Evolutionary conservation across 2,888 invertebrate species (phyloP).

Genomic region (Nowickia ferox): DNA sequence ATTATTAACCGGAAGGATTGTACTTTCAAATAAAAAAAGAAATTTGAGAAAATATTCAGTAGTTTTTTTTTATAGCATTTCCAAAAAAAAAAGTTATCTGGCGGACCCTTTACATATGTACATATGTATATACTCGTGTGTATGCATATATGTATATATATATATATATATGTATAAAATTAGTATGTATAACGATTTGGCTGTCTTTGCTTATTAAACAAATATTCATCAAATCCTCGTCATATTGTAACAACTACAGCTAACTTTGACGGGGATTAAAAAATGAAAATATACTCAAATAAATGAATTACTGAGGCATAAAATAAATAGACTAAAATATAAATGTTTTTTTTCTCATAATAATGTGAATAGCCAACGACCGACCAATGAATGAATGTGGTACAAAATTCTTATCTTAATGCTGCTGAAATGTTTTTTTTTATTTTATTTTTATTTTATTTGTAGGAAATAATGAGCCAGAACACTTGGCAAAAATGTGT

Average conservation of each 20-base stretch:
- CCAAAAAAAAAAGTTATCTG: too few species aligned
- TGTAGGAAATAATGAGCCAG: neutral
- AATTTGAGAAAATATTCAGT: too few species aligned
- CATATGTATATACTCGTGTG: too few species aligned
- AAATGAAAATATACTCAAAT: neutral
- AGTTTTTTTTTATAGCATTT: too few species aligned
- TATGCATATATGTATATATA: neutral
- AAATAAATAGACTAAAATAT: neutral
- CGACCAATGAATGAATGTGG: neutral
- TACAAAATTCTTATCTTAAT: slow-evolving; percentile 3
- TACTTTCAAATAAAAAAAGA: too few species aligned
- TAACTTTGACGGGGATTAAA: slow-evolving; percentile 4
- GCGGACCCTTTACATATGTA: too few species aligned
- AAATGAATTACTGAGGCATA: neutral
- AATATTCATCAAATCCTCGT: neutral
- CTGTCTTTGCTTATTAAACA: slow-evolving; percentile 5
- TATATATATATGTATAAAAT: too few species aligned
- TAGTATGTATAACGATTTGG: neutral
- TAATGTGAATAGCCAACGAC: neutral
- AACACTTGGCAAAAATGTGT: neutral
- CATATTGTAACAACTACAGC: neutral
- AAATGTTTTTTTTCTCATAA: neutral
- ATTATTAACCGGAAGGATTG: too few species aligned
- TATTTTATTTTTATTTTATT: slow-evolving; percentile 3
- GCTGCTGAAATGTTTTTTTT: slow-evolving; percentile 31